phyloP scores from a whole-genome alignment of 2,888 invertebrate genomes.

The Amphiduros pacificus region DNA sequence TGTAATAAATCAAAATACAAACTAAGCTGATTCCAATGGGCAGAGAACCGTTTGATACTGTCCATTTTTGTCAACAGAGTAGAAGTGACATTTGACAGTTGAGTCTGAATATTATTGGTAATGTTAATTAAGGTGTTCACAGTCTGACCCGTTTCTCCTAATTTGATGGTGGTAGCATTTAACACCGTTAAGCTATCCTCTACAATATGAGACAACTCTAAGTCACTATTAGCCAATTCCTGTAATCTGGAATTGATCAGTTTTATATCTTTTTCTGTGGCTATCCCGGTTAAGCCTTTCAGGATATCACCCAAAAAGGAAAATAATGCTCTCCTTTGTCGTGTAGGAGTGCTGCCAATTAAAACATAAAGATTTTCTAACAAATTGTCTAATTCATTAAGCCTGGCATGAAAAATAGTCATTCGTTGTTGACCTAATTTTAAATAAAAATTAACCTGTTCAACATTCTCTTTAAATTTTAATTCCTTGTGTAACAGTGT shows the following conservation, averaged over 20 bases:
- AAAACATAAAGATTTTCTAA: background rate
- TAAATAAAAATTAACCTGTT: too few species aligned
- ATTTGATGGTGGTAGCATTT: background rate
- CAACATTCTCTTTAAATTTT: background rate
- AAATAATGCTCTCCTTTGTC: background rate
- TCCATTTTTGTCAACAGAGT: background rate
- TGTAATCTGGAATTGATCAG: background rate
- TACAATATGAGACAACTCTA: background rate
- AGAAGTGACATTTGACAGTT: background rate
- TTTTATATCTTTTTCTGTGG: background rate
- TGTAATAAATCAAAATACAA: too few species aligned
- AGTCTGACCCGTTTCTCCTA: background rate
- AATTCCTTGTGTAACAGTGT: background rate
- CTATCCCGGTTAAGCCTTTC: background rate
- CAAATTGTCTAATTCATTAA: background rate
- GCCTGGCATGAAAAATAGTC: background rate
- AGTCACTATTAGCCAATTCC: background rate
- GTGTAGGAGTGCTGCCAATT: background rate
- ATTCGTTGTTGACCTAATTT: too few species aligned
- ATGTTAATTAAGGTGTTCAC: background rate
- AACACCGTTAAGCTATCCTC: background rate
- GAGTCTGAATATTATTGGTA: background rate
- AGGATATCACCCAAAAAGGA: background rate
- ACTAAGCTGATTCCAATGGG: background rate
- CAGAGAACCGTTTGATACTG: background rate